These are phyloP conservation scores for Fragum fragum DNA, from an alignment of 2,888 invertebrate species.

Conservation along the genomic window DNA sequence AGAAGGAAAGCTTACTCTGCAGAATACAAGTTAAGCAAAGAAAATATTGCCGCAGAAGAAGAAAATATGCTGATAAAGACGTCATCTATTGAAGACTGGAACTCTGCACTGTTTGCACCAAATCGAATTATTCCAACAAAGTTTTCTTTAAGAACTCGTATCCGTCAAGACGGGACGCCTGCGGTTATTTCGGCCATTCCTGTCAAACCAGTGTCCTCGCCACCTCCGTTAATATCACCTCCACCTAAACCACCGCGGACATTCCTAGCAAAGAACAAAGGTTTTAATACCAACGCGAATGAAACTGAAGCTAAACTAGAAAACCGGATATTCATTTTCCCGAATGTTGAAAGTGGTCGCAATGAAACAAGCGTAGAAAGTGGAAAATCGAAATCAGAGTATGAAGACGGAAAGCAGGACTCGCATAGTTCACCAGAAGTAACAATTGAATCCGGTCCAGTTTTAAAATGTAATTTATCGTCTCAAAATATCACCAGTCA, in stretches of 20 bases:
- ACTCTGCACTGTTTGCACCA: slow-evolving; percentile 48
- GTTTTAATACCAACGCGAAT: slow-evolving; percentile 6
- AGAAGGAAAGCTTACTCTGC: slow-evolving; percentile 55
- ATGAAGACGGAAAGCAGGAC: not conserved
- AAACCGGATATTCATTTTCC: not conserved
- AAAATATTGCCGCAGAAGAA: slow-evolving; percentile 26
- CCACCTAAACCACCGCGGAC: slow-evolving; percentile 72
- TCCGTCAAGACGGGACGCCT: slow-evolving; percentile 47
- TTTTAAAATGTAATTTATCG: not conserved
- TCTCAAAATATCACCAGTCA: not conserved
- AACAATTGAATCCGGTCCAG: not conserved
- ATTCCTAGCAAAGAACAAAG: slow-evolving; percentile 49
- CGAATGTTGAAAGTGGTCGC: not conserved
- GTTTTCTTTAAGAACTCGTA: slow-evolving; percentile 61
- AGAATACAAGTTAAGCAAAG: slow-evolving; percentile 51
- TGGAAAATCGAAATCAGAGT: not conserved
- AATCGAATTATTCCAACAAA: slow-evolving; percentile 54
- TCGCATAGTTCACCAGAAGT: not conserved
- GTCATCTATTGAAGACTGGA: slow-evolving; percentile 41
- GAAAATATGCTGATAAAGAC: not conserved
- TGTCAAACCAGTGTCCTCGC: slow-evolving; percentile 51
- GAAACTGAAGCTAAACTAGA: slow-evolving; percentile 10
- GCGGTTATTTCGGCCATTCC: slow-evolving; percentile 48
- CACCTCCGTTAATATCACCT: slow-evolving; percentile 60
- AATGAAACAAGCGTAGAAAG: not conserved